Evolutionary conservation across 2,113 vertebrate species (phyloP).

Genomic region (Onychorhynchus coronatus): DNA sequence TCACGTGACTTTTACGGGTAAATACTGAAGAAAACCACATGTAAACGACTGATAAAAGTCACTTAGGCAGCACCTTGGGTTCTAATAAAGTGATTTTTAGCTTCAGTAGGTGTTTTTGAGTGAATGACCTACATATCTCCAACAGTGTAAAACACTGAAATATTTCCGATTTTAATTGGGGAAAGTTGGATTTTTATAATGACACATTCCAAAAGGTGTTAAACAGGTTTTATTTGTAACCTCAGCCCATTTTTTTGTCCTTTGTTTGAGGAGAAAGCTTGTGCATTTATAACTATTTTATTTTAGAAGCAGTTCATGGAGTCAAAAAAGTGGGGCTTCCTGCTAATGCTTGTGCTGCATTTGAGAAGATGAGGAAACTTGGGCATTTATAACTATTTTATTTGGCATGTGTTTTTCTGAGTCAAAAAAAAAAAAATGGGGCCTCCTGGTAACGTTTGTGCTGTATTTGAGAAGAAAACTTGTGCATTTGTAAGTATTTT

Average conservation of each 20-base stretch:
- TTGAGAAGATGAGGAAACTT: background rate
- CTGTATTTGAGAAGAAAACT: background rate
- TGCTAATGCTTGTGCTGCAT: fast-evolving
- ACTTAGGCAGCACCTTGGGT: background rate
- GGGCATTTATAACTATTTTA: background rate
- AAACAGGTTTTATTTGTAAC: constrained; percentile 1
- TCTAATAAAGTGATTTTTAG: background rate
- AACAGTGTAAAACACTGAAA: background rate
- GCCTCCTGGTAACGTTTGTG: background rate
- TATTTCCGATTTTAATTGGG: background rate
- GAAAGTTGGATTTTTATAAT: background rate
- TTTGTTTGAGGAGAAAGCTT: background rate
- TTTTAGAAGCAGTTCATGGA: constrained; percentile 50
- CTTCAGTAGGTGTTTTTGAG: background rate
- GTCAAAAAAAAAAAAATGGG: background rate
- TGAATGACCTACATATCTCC: background rate
- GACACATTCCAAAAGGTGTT: background rate
- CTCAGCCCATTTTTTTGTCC: background rate
- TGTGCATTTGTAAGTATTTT: background rate
- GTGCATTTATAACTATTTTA: constrained; percentile 50
- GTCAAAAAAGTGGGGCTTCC: background rate
- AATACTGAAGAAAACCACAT: background rate
- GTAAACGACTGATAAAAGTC: background rate
- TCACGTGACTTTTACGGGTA: background rate
- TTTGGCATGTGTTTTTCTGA: background rate